phyloP scores from a whole-genome alignment of 2,797 vertebrate species.

The Telmatherina bonti region DNA sequence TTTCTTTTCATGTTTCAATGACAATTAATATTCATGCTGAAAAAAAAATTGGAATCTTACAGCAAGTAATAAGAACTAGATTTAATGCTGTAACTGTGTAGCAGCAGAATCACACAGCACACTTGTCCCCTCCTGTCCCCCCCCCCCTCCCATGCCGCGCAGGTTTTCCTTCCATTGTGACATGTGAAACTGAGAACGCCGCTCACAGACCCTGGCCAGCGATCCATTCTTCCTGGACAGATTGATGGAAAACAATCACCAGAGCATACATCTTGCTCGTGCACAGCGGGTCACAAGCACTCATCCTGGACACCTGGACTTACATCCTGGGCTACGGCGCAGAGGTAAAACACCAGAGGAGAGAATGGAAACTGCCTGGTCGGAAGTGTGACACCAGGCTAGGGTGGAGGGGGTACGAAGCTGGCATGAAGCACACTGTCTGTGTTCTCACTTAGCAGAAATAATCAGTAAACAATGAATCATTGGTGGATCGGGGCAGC shows the following conservation, averaged over 20 bases:
- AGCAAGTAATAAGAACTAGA: slow-evolving; percentile 7
- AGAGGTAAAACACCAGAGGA: slow-evolving; percentile 45
- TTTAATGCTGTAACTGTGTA: slow-evolving; percentile 26
- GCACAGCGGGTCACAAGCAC: slow-evolving; percentile 68
- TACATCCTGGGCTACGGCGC: slow-evolving; percentile 73
- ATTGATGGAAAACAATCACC: slow-evolving; percentile 95
- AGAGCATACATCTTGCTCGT: slow-evolving; percentile 87
- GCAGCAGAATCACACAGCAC: slow-evolving; percentile 41
- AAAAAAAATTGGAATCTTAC: slow-evolving; percentile 11
- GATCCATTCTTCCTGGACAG: slow-evolving; percentile 96
- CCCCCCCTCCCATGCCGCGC: slow-evolving; percentile 86
- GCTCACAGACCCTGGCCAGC: slow-evolving; percentile 92
- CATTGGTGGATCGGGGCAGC: slow-evolving; percentile 46
- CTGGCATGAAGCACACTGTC: slow-evolving; percentile 49
- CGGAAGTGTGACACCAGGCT: slow-evolving; percentile 61
- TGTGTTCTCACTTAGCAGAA: slow-evolving; percentile 68
- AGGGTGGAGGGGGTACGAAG: slow-evolving; percentile 24
- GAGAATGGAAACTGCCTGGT: slow-evolving; percentile 42
- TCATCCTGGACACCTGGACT: slow-evolving; percentile 83
- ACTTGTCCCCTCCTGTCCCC: slow-evolving; percentile 65
- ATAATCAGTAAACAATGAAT: slow-evolving; percentile 75
- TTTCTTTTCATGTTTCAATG: slow-evolving; percentile 31
- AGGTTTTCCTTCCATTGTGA: slow-evolving; percentile 96
- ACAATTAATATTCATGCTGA: slow-evolving; percentile 13
- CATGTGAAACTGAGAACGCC: slow-evolving; percentile 91